Conservation (phyloP, 2,113 vertebrate species). For the Tricholaema leucomelas region DNA sequence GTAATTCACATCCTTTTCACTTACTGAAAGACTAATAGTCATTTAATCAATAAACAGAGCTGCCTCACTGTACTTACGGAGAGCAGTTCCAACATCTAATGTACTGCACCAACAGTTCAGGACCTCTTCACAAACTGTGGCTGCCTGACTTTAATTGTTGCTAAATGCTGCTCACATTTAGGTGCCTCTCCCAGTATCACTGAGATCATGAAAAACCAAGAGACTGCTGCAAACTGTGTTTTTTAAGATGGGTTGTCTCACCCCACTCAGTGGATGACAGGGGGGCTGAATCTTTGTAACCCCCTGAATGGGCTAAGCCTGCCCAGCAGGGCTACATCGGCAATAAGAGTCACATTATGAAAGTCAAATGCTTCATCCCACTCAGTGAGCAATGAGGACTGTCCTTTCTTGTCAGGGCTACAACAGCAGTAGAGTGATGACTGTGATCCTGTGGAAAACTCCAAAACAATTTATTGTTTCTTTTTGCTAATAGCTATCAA, state of each 20-base stretch:
- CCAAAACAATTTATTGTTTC: no score
- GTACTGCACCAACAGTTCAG: neutral
- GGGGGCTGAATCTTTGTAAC: no score
- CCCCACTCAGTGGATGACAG: no score
- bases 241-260: neutral
- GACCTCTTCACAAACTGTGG: neutral
- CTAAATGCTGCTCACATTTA: neutral
- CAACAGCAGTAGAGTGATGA: no score
- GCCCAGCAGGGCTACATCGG: no score
- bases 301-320: no score
- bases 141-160: neutral
- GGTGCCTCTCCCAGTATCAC: fast-evolving
- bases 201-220: neutral
- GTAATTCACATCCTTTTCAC: neutral
- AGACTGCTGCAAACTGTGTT: neutral
- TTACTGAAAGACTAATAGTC: neutral
- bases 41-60: neutral
- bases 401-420: no score
- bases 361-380: no score
- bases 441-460: no score
- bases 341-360: no score
- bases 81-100: neutral
- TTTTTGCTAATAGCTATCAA: no score
- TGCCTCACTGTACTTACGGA: neutral
- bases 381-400: no score